Conservation (phyloP, 2,888 invertebrate species). For the Conus canariensis region DNA sequence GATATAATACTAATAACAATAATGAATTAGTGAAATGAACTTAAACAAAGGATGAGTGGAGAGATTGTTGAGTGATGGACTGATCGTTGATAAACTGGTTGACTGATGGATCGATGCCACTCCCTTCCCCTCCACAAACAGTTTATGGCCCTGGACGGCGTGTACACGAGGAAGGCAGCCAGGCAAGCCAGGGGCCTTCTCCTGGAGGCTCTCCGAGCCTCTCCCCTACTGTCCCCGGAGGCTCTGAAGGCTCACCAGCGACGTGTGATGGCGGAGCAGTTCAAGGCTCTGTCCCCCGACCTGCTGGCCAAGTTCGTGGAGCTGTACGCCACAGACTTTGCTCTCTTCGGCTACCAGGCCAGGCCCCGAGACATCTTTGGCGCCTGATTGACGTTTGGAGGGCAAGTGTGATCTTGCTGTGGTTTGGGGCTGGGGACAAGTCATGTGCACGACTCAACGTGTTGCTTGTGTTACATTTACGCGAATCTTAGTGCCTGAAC, state of each 20-base stretch:
- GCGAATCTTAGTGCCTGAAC: too few relatives aligned
- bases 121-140: background rate
- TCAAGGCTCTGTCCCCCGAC: background rate
- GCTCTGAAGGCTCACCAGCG: background rate
- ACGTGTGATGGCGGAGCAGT: background rate
- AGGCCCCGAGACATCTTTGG: background rate
- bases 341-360: background rate
- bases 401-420: background rate
- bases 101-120: too few relatives aligned
- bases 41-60: too few relatives aligned
- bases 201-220: constrained; percentile 1
- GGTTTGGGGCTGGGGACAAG: background rate
- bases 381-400: too few relatives aligned
- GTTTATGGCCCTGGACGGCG: background rate
- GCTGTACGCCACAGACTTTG: background rate
- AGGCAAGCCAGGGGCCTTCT: background rate
- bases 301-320: background rate
- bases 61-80: too few relatives aligned
- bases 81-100: too few relatives aligned
- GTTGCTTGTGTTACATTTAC: too few relatives aligned
- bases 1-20: too few relatives aligned
- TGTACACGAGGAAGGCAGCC: background rate
- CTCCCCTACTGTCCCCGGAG: background rate
- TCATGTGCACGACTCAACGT: too few relatives aligned
- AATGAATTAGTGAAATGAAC: background rate